Base-by-base conservation (phyloP, 2,113 vertebrate species). In the Hippopotamus amphibius region DNA sequence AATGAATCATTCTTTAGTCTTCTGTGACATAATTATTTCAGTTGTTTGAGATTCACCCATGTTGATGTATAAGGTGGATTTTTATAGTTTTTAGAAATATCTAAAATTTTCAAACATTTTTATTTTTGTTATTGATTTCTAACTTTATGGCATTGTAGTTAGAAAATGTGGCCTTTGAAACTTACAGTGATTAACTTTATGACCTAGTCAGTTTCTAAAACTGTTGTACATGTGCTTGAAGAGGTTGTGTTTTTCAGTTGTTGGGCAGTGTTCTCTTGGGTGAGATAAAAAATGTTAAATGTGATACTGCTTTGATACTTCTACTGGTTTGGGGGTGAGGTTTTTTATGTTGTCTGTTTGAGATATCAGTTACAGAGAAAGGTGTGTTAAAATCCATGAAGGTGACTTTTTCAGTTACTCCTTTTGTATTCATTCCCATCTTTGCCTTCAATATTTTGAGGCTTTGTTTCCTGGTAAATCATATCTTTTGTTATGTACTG, bases 111-210 rank as follows among this genome's bases (percentile, higher is more conserved):
- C 26, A 92, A 48, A n/a, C 17, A 46, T 41, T 79, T 93, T 12
- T 50, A 37, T 87, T 97, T 92, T 93, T 66, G 57, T 89, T 95
- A 72, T 24, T 83, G 57, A 80, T 69, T 84, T 95, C 30, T 94
- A 69, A 37, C 37, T 68, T 80, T 63, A 87, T 74, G 71, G 11
- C 6, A 26, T 37, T 93, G 10, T 92, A 55, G n/a, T 95, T 28
- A 91, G 79, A 91, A 74, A 84, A 94, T 92, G 9, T n/a, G 19
- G n/a, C 79, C 79, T 88, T 88, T 94, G 63, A 95, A 93, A 84
- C 19, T 71, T 93, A 48, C 1, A 2, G 63, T 84, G 61, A 91
- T 82, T 48, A 95, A 17, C 76, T 93, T 74, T 95, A 72, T 92
- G 83, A 83, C 24, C 15, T 92, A 79, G 69, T 77, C 41, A 55